Conservation (phyloP, 2,113 vertebrate species). For the Desmodus rotundus region DNA sequence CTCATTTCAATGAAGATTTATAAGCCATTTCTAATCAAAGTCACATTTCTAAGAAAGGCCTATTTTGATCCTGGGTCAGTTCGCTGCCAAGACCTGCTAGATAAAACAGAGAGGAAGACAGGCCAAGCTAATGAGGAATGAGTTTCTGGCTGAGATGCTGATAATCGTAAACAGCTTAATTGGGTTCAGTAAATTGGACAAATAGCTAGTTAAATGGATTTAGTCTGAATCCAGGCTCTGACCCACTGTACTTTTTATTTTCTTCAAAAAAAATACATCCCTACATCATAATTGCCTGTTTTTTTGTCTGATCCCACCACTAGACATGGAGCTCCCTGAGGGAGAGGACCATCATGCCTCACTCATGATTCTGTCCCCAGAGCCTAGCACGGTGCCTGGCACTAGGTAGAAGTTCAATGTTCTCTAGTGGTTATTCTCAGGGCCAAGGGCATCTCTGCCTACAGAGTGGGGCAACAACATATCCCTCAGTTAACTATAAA, state of each 20-base stretch:
- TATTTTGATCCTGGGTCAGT: constrained; percentile 52
- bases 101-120: not conserved
- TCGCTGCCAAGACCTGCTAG: constrained; percentile 4
- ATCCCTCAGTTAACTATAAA: not conserved
- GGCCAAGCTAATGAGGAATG: constrained; percentile 4
- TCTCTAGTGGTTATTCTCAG: not conserved
- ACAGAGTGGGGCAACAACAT: no score
- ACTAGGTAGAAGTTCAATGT: no score
- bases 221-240: constrained; percentile 36
- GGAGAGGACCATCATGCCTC: not conserved
- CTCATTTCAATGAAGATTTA: not conserved
- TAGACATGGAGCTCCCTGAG: not conserved
- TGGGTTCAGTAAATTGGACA: constrained; percentile 31
- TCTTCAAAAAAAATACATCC: not conserved
- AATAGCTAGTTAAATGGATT: constrained; percentile 38
- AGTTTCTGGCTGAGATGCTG: not conserved
- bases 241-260: not conserved
- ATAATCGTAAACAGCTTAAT: not conserved
- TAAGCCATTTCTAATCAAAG: constrained; percentile 48
- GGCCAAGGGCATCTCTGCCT: not conserved
- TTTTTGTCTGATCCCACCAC: not conserved
- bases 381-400: not conserved
- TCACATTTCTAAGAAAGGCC: constrained; percentile 26
- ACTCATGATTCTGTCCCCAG: not conserved
- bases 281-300: not conserved